Evolutionary conservation across 2,888 invertebrate species (phyloP).

Genomic region (Teleiodes luculella): DNA sequence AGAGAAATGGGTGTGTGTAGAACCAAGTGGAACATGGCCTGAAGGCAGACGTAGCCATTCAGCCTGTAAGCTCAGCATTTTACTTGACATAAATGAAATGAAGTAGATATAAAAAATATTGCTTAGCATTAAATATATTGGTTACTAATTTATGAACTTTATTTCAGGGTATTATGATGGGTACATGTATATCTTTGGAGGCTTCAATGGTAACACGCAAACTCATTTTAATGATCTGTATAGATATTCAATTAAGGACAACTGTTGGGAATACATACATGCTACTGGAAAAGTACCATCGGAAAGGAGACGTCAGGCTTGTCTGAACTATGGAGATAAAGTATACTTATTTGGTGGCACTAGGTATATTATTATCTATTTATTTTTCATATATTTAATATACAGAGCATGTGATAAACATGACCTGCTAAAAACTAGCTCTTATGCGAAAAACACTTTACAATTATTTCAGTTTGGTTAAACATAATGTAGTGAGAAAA

Average conservation of each 20-base stretch:
- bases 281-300: slow-evolving; percentile 80
- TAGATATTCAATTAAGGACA: slow-evolving; percentile 82
- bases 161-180: slow-evolving; percentile 86
- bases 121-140: no score
- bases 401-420: no score
- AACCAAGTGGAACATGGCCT: slow-evolving; percentile 82
- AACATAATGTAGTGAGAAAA: no score
- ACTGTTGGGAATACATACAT: slow-evolving; percentile 80
- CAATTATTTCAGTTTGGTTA: no score
- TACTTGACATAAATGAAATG: slow-evolving; percentile 45
- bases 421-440: no score
- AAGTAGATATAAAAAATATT: no score
- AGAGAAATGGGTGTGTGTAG: slow-evolving; percentile 82
- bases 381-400: no score
- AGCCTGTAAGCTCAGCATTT: slow-evolving; percentile 83
- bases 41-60: slow-evolving; percentile 93
- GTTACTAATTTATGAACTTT: no score
- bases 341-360: slow-evolving; percentile 95
- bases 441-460: no score
- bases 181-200: slow-evolving; percentile 93
- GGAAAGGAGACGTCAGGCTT: slow-evolving; percentile 87
- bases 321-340: slow-evolving; percentile 84
- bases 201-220: slow-evolving; percentile 87
- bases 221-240: slow-evolving; percentile 91
- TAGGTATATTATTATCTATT: slow-evolving; percentile 76